phyloP scores from a whole-genome alignment of 2,888 invertebrate genomes.

The Protophormia terraenovae region DNA sequence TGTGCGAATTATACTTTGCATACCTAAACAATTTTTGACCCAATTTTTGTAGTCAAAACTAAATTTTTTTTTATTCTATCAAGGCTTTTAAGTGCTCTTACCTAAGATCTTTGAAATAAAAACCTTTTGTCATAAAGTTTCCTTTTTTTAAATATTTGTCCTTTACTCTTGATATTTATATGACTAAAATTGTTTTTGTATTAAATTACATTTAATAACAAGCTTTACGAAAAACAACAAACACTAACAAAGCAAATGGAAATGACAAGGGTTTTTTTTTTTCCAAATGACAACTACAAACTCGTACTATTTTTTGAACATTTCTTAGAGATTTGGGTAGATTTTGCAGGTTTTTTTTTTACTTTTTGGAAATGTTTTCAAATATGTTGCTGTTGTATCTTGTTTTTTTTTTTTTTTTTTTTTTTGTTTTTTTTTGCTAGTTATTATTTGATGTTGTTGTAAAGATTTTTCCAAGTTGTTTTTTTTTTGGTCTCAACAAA shows the following conservation, averaged over 20 bases:
- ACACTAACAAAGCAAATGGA: background rate
- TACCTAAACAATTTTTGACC: too few relatives aligned
- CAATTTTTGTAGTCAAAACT: background rate
- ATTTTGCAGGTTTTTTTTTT: constrained; percentile 7
- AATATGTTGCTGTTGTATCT: too few relatives aligned
- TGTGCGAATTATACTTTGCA: too few relatives aligned
- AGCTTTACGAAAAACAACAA: background rate
- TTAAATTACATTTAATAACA: background rate
- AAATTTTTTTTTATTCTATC: background rate
- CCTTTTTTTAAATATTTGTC: background rate
- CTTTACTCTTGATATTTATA: background rate
- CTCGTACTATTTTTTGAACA: background rate
- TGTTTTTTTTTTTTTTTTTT: too few relatives aligned
- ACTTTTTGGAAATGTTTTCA: constrained; percentile 35
- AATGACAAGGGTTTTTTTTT: constrained; percentile 21
- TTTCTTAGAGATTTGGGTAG: background rate
- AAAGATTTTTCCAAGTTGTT: background rate
- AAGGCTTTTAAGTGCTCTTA: background rate
- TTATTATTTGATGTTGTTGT: background rate
- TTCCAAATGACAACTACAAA: too few relatives aligned
- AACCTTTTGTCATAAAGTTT: background rate
- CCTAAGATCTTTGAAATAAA: background rate
- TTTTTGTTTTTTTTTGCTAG: background rate
- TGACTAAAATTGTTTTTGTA: background rate
- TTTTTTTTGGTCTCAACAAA: background rate